Percentiles rank a stretch among this genome's conserved stretches.
phyloP scores from a whole-genome alignment of 2,797 vertebrate genomes.

The Clamator glandarius region DNA sequence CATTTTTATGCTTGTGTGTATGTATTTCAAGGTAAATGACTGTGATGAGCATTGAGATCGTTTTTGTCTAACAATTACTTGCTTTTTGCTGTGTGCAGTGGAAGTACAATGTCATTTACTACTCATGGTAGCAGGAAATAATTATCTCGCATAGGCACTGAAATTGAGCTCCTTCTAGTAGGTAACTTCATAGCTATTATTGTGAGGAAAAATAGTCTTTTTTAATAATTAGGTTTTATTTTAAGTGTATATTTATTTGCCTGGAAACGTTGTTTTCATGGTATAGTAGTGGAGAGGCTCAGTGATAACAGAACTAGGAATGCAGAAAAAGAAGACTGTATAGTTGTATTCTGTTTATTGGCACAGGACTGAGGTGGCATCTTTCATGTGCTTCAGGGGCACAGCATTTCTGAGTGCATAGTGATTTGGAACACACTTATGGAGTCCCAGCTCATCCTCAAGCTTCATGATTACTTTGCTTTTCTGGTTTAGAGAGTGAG shows the following conservation, averaged over 20 bases:
- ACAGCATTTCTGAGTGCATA: background rate
- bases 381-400: background rate
- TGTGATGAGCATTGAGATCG: background rate
- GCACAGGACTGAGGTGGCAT: background rate
- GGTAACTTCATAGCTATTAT: background rate
- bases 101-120: background rate
- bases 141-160: background rate
- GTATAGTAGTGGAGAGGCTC: background rate
- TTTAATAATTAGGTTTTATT: background rate
- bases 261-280: background rate
- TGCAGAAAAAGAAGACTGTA: background rate
- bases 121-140: conserved; percentile 37
- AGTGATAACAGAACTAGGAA: background rate
- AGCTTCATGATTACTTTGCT: background rate
- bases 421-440: background rate
- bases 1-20: background rate
- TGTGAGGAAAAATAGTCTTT: background rate
- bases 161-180: background rate
- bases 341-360: background rate
- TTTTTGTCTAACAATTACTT: background rate
- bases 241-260: background rate
- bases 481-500: background rate
- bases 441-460: background rate
- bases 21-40: background rate
- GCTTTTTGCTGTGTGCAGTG: background rate